Evolutionary conservation across 2,797 vertebrate genomes (phyloP).

Genomic region (Liasis olivaceus): DNA sequence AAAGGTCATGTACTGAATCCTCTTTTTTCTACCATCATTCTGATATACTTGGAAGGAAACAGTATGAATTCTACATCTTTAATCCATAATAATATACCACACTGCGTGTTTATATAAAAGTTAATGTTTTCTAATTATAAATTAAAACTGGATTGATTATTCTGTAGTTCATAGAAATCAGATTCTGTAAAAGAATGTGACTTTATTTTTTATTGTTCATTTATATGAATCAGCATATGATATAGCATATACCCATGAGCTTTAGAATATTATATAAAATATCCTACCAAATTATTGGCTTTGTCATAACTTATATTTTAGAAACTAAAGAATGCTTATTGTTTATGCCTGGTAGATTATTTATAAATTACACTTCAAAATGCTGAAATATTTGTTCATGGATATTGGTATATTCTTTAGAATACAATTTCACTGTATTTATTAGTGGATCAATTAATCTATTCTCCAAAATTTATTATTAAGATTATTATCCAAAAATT

Average conservation of each 20-base stretch:
- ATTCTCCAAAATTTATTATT: background rate
- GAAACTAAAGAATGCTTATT: background rate
- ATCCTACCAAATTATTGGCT: background rate
- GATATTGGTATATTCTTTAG: constrained; percentile 30
- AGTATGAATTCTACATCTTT: no score
- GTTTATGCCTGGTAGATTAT: background rate
- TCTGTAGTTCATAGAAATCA: background rate
- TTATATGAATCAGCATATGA: background rate
- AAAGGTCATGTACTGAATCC: no score
- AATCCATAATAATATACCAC: background rate
- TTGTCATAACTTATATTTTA: background rate
- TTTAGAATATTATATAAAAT: background rate
- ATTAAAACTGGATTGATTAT: background rate
- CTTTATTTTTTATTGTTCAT: background rate
- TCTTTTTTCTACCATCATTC: no score
- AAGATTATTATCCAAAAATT: background rate
- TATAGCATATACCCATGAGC: background rate
- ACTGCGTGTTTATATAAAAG: no score
- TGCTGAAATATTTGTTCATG: background rate
- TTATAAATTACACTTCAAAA: background rate
- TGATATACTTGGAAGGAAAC: no score
- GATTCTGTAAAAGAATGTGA: background rate
- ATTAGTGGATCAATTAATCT: background rate
- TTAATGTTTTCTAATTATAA: no score
- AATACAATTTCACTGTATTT: constrained; percentile 13